phyloP scores from a whole-genome alignment of 2,113 vertebrate genomes.

The Planiliza haematocheilus region DNA sequence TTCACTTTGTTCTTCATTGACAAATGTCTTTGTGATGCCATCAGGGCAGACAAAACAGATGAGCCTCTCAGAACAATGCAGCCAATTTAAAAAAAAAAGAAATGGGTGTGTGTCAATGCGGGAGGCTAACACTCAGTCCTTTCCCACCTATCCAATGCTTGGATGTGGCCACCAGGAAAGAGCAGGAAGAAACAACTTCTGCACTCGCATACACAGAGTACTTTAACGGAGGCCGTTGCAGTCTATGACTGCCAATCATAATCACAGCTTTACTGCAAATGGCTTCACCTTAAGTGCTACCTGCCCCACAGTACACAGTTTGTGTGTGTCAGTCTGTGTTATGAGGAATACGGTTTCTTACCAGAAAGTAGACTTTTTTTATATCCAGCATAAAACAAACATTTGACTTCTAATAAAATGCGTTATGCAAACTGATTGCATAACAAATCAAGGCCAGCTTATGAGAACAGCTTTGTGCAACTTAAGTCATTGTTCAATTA shows the following conservation, averaged over 20 bases:
- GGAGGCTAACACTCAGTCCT: conserved; percentile 7
- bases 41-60: conserved; percentile 78
- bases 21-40: conserved; percentile 54
- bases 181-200: conserved; percentile 15
- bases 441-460: conserved; percentile 27
- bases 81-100: conserved; percentile 27
- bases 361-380: conserved; percentile 25
- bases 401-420: conserved; percentile 16
- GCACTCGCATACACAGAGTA: conserved; percentile 1
- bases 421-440: conserved; percentile 38
- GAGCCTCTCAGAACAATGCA: conserved; percentile 34
- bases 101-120: background rate
- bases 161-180: conserved; percentile 52
- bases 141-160: conserved; percentile 29
- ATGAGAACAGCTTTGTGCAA: conserved; percentile 22
- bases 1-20: conserved; percentile 66
- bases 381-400: conserved; percentile 9
- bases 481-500: conserved; percentile 42
- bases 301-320: conserved; percentile 12
- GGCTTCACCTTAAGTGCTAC: conserved; percentile 49
- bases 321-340: conserved; percentile 28
- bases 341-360: conserved; percentile 15
- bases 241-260: conserved; percentile 54
- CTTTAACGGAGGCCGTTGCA: conserved; percentile 38
- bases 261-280: conserved; percentile 55